Base-by-base conservation (phyloP, 2,888 invertebrate species). In the Catocala sponsa region DNA sequence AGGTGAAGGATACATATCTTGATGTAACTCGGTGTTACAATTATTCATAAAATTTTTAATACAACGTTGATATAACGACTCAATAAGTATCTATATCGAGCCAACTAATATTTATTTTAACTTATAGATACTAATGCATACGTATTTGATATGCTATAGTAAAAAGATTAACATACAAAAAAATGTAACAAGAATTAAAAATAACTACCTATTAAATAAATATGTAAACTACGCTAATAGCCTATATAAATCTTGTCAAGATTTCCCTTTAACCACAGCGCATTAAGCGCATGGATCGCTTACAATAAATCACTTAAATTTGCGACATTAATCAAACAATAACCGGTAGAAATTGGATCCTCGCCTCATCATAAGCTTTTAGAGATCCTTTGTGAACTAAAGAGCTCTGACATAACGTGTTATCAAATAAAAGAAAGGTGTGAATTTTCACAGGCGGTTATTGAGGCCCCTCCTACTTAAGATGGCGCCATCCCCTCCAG, bases 371-470 rank as follows among this genome's bases (percentile, higher is more conserved):
- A 89, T 86, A 88, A 90, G 91, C 94, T 94, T 94, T 94, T 93
- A 94, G 89, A 88, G 89, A 84, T 87, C 91, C 85, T 91, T 94
- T 94, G 91, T 94, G 87, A 85, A 84, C 86, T 88, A 89, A 92
- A 93, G 91, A 90, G 90, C 89, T 86, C 91, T 91, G 91, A 92
- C 89, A 92, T 92, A 92, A 92, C 90, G 89, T 89, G 91, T 91
- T 94, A 93, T 90, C 94, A 93, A 94, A 94, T 93, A 93, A 92
- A 93, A 92, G 93, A 93, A 94, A 94, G 94, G 94, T 94, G 94
- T 93, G 92, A 94, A 94, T 91, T 91, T 92, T 94, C 94, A 88
- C 94, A 94, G 91, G 87, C 89, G 85, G 84, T 80, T 80, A 81
- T 73, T 51, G 80, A 83, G 70, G 91, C 94, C 82, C 91, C 94